A percentile compares a stretch with the other conserved stretches of the same genome.
Conservation (phyloP, 2,888 invertebrate species). For the Euphydryas editha region DNA sequence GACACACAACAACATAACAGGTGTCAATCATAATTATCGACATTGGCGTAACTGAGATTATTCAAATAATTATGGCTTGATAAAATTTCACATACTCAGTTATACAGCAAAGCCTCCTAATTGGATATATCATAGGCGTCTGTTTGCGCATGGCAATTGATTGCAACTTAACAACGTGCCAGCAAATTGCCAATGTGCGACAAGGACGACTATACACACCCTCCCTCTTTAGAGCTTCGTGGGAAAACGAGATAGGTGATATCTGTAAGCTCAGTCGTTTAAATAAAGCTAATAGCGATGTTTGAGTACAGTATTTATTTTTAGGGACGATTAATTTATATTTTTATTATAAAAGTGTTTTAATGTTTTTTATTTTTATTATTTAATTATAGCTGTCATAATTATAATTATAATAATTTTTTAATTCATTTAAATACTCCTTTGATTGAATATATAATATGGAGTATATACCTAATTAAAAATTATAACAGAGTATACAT, state of each 20-base stretch:
- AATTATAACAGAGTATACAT: too few species aligned
- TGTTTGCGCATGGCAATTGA: constrained; percentile 84
- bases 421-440: neutral
- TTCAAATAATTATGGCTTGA: neutral
- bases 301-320: constrained; percentile 65
- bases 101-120: constrained; percentile 65
- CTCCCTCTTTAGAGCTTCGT: neutral
- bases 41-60: too few species aligned
- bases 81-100: constrained; percentile 46
- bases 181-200: constrained; percentile 69
- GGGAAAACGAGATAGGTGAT: constrained; percentile 50
- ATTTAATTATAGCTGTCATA: constrained; percentile 1
- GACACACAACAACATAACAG: too few species aligned
- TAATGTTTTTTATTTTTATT: constrained; percentile 35
- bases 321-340: constrained; percentile 69
- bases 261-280: constrained; percentile 30
- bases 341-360: constrained; percentile 73
- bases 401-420: neutral
- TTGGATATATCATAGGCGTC: constrained; percentile 84
- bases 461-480: too few species aligned
- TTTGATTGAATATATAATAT: neutral
- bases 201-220: constrained; percentile 51
- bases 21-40: too few species aligned
- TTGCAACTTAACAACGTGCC: constrained; percentile 83
- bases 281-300: constrained; percentile 62